Percentiles rank a stretch among this genome's conserved stretches.
These are phyloP conservation scores for Drosophila stalkeri DNA, from an alignment of 2,888 invertebrate species.

Conservation along the genomic window DNA sequence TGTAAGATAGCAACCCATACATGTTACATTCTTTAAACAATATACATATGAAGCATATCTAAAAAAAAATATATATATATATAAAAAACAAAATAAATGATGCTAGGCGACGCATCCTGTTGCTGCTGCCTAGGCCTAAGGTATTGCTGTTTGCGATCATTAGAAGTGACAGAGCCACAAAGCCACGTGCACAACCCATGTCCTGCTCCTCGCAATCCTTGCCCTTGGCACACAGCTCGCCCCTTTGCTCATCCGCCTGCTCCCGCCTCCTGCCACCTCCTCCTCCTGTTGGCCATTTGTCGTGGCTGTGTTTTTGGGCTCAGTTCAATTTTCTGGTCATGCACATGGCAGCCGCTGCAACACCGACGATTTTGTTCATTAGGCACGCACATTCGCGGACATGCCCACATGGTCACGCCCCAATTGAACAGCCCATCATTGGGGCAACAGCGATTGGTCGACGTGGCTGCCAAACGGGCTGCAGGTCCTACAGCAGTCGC, in stretches of 20 bases:
- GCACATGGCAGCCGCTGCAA: slow-evolving; percentile 72
- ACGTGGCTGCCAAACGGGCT: slow-evolving; percentile 31
- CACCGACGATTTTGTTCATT: slow-evolving; percentile 76
- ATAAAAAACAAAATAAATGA: slow-evolving; percentile 39
- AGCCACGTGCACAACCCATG: slow-evolving; percentile 35
- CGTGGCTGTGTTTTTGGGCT: slow-evolving; percentile 69
- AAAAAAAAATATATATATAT: slow-evolving; percentile 16
- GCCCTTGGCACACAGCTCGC: background rate
- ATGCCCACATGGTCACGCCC: background rate
- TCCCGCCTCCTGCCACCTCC: background rate
- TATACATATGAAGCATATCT: background rate
- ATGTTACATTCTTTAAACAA: no score
- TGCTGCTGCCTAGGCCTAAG: slow-evolving; percentile 15
- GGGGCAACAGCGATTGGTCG: slow-evolving; percentile 46
- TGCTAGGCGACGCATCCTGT: slow-evolving; percentile 29
- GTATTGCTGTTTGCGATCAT: slow-evolving; percentile 61
- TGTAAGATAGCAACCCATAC: background rate
- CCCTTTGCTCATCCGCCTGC: background rate
- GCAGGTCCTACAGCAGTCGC: slow-evolving; percentile 4
- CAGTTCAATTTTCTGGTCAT: slow-evolving; percentile 80
- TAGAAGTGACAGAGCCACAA: slow-evolving; percentile 70
- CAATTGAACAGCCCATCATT: slow-evolving; percentile 9
- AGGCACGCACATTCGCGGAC: slow-evolving; percentile 72
- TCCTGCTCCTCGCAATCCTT: background rate
- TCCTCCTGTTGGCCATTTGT: slow-evolving; percentile 66